Evolutionary conservation across 2,113 vertebrate species (phyloP), one percentile per base, ranked within the genome.

Genomic region (Cryptotis parvus): DNA sequence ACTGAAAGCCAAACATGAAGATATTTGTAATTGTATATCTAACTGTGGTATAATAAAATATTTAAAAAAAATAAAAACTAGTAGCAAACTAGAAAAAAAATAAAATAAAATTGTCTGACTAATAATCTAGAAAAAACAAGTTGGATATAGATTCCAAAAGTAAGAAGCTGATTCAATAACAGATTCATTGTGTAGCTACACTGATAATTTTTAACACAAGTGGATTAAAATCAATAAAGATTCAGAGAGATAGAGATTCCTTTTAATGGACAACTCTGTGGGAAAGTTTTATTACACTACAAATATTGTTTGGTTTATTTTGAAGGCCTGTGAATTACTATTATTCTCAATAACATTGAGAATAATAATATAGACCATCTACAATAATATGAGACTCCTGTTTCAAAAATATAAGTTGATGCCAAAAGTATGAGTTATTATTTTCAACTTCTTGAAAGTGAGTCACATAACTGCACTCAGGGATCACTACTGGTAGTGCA

Each of bases 61-160:
- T n/a, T n/a, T n/a, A n/a, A n/a, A n/a, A n/a, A n/a, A n/a, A n/a
- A n/a, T n/a, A n/a, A n/a, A n/a, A n/a, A n/a, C n/a, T n/a, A n/a
- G n/a, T n/a, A n/a, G n/a, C n/a, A n/a, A n/a, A n/a, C n/a, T n/a
- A n/a, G n/a, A n/a, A n/a, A n/a, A n/a, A n/a, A n/a, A n/a, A n/a
- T n/a, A n/a, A n/a, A n/a, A 41, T 65, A 92, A 91, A 90, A 2
- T 31, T 88, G 31, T 61, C 6, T 87, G 29, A n/a, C 26, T 78
- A 12, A 18, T 85, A 20, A 65, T n/a, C 1, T 31, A 11, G 41
- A 74, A 78, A 9, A 20, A 10, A 84, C 55, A 81, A 55, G 6
- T 15, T 91, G 69, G 33, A 63, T 8, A 39, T 68, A n/a, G 22
- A 81, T 76, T 84, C 26, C 65, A 9, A n/a, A 70, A 31, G 74